These are phyloP conservation scores for Saxidomus purpurata DNA, from an alignment of 1,140 invertebrate species.

Conservation along the genomic window DNA sequence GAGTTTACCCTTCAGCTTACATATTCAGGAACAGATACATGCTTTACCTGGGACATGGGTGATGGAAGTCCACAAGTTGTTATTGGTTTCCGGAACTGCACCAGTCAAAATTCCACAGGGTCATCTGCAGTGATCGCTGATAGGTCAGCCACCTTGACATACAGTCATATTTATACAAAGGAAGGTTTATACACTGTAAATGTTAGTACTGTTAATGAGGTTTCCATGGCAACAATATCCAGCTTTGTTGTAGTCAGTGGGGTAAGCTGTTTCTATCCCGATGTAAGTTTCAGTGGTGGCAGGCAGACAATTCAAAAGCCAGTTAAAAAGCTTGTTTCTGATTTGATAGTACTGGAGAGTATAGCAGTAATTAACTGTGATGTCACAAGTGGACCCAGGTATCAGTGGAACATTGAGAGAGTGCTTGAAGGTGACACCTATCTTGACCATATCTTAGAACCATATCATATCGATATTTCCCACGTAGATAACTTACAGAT, in stretches of 20 bases:
- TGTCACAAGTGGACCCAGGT: slow-evolving; percentile 63
- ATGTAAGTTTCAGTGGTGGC: slow-evolving; percentile 66
- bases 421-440: slow-evolving; percentile 61
- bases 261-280: slow-evolving; percentile 71
- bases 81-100: slow-evolving; percentile 48
- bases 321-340: slow-evolving; percentile 59
- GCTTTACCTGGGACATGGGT: slow-evolving; percentile 71
- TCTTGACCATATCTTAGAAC: slow-evolving; percentile 58
- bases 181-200: slow-evolving; percentile 67
- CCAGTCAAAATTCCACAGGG: not conserved
- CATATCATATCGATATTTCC: slow-evolving; percentile 32
- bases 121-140: not conserved
- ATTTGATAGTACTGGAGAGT: slow-evolving; percentile 69
- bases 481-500: slow-evolving; percentile 66
- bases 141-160: slow-evolving; percentile 23
- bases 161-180: slow-evolving; percentile 58
- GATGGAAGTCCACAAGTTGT: slow-evolving; percentile 63
- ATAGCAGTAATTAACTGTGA: slow-evolving; percentile 70
- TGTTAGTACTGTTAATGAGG: slow-evolving; percentile 63
- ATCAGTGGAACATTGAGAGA: slow-evolving; percentile 64
- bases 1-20: slow-evolving; percentile 61
- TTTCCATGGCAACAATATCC: slow-evolving; percentile 55
- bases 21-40: slow-evolving; percentile 64
- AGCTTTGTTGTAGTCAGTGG: slow-evolving; percentile 67
- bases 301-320: slow-evolving; percentile 69